phyloP scores from a whole-genome alignment of 2,113 vertebrate genomes.

The Pelmatolapia mariae region DNA sequence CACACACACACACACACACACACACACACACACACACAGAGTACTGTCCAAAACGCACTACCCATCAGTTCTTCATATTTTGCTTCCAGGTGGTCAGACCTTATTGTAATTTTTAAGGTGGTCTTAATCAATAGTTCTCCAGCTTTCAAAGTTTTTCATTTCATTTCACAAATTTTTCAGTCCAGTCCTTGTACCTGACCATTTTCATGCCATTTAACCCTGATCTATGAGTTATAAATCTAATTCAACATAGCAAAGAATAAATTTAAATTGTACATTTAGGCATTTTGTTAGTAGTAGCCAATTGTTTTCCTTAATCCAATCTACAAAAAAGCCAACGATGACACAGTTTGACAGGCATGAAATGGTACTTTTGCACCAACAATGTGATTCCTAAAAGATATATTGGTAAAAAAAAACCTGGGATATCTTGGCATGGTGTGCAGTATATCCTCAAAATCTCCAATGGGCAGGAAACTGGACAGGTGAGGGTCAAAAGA shows the following conservation, averaged over 20 bases:
- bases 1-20: neutral
- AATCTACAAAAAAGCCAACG: neutral
- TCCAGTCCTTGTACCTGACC: neutral
- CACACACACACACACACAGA: neutral
- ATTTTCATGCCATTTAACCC: neutral
- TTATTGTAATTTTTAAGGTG: neutral
- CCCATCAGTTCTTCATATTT: neutral
- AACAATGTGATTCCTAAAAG: neutral
- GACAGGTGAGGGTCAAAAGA: neutral
- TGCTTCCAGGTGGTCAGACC: neutral
- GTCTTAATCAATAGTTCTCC: neutral
- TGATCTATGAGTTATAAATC: neutral
- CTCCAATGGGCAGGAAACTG: neutral
- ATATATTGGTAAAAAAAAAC: neutral
- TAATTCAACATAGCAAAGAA: neutral
- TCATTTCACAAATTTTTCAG: neutral
- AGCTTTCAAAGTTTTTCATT: neutral
- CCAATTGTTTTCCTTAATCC: neutral
- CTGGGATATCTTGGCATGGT: neutral
- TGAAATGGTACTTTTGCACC: neutral
- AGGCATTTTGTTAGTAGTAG: neutral
- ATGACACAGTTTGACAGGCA: neutral
- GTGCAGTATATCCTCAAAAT: neutral
- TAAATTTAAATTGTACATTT: neutral
- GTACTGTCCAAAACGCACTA: neutral